Conservation (phyloP, 2,888 invertebrate species). For the Seladonia tumulorum region DNA sequence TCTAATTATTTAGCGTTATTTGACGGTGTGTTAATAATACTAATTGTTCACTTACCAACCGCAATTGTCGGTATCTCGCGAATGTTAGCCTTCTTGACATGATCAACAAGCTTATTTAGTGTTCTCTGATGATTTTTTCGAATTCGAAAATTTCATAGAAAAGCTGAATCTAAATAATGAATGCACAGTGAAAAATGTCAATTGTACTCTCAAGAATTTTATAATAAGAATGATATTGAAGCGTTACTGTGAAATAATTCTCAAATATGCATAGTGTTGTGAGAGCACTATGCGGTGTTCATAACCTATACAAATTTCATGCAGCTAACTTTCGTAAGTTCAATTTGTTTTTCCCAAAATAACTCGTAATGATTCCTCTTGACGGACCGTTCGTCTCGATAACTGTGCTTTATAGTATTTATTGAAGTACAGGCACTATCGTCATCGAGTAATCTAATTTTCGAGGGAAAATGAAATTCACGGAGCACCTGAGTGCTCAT, state of each 20-base stretch:
- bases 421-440: conserved; percentile 13
- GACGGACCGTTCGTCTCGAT: conserved; percentile 12
- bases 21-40: not conserved
- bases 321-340: conserved; percentile 27
- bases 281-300: not conserved
- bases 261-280: conserved; percentile 13
- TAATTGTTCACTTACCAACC: conserved; percentile 48
- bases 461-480: conserved; percentile 92
- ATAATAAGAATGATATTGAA: not conserved
- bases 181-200: not conserved
- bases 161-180: not conserved
- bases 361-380: conserved; percentile 44
- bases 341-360: conserved; percentile 37
- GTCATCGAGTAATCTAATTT: conserved; percentile 6
- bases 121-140: not conserved
- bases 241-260: not conserved
- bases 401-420: not conserved
- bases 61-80: conserved; percentile 30
- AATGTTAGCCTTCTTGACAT: conserved; percentile 41
- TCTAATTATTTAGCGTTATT: not conserved
- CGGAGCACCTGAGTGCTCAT: conserved; percentile 94
- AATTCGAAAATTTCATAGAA: not conserved
- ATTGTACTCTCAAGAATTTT: not conserved
- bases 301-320: conserved; percentile 46
- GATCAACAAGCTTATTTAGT: conserved; percentile 14